These are phyloP conservation scores for Lithophane ornitopus DNA, from an alignment of 2,888 invertebrate species.

Conservation along the genomic window DNA sequence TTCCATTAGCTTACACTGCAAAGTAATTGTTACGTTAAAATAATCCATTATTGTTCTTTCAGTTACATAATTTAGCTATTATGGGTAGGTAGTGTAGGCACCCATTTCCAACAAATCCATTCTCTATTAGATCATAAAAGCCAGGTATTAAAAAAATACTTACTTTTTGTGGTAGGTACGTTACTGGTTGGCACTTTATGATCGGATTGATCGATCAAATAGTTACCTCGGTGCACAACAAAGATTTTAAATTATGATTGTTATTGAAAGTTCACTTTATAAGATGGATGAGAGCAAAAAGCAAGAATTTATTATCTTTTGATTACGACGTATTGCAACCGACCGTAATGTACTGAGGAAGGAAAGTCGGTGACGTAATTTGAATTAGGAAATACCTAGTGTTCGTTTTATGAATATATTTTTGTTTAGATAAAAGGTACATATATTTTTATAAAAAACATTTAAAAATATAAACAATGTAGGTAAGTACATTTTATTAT, in stretches of 20 bases:
- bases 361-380: conserved; percentile 50
- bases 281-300: conserved; percentile 57
- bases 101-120: conserved; percentile 56
- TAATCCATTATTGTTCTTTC: conserved; percentile 21
- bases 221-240: background rate
- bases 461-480: no score
- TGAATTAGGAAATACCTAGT: conserved; percentile 24
- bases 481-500: no score
- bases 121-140: conserved; percentile 64
- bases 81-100: background rate
- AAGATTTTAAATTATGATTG: conserved; percentile 49
- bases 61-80: conserved; percentile 24
- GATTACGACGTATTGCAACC: conserved; percentile 42
- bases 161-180: background rate
- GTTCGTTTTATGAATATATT: background rate
- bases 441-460: no score
- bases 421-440: no score
- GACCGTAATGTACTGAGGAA: conserved; percentile 37
- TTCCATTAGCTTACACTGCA: conserved; percentile 11
- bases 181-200: background rate
- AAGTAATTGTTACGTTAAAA: conserved; percentile 5
- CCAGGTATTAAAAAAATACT: background rate
- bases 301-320: conserved; percentile 32
- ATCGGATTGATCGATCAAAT: conserved; percentile 16
- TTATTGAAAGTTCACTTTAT: conserved; percentile 64